Evolutionary conservation across 2,113 vertebrate species (phyloP).

Genomic region (Saccopteryx leptura): DNA sequence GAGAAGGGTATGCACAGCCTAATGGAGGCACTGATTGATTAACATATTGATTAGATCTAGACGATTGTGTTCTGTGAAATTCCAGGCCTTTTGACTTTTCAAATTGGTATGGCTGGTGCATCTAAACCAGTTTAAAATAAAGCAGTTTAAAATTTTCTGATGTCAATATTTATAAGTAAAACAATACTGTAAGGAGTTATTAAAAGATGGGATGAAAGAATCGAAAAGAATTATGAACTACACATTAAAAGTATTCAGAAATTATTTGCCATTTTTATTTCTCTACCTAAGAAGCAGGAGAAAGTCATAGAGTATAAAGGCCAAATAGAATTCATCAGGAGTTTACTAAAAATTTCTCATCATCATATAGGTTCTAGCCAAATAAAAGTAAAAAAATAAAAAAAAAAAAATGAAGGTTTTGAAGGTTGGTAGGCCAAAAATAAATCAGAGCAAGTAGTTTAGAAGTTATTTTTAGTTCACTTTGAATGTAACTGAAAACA

Average conservation of each 20-base stretch:
- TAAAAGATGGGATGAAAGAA: background rate
- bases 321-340: background rate
- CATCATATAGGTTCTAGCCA: background rate
- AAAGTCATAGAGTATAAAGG: constrained; percentile 4
- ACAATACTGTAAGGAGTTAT: background rate
- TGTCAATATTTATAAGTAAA: background rate
- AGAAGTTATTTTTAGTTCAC: constrained; percentile 20
- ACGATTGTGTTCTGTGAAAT: constrained; percentile 20
- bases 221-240: constrained; percentile 38
- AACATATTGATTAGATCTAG: constrained; percentile 46
- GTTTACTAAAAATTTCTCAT: constrained; percentile 36
- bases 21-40: constrained; percentile 58
- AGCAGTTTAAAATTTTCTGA: background rate
- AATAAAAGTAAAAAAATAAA: constrained; percentile 27
- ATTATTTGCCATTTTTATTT: background rate
- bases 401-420: background rate
- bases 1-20: background rate
- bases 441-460: background rate
- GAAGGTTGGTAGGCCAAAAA: constrained; percentile 32
- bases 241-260: background rate
- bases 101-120: background rate
- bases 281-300: background rate
- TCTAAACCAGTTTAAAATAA: background rate
- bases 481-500: background rate
- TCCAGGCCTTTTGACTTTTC: background rate